Base-by-base conservation (phyloP, 2,797 vertebrate genomes). In the Kryptopterus vitreolus region DNA sequence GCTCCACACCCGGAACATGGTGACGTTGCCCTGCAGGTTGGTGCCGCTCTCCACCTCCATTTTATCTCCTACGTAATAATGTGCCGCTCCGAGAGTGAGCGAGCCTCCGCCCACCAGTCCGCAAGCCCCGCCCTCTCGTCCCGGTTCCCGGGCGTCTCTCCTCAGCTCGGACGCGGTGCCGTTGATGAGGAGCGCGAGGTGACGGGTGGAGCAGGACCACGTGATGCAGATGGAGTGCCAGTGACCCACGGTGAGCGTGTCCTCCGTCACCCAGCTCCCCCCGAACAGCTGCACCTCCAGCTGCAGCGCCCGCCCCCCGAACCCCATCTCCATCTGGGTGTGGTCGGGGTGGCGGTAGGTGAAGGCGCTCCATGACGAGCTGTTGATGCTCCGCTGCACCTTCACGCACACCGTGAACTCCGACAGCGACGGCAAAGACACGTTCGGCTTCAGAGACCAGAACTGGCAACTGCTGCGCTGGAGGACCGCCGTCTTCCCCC, bases 181-280 rank as follows among this genome's bases (percentile, higher is more conserved):
- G 3, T 94, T 80, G 0, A 95, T 12, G 12, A 93, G 93, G 0
- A 95, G 71, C 0, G 48, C 1, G 3, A 92, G 90, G 31, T 22
- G 71, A 6, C 65, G 46, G 55, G 58, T 80, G 0, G 5, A 35
- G 0, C 84, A 76, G 10, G 90, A 91, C 94, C 93, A 93, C 46
- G 88, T 92, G 78, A 94, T 70, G 46, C 94, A 95, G 53, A 94
- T 1, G 0, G 85, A 82, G 83, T 93, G 83, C 95, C 95, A 95
- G 13, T 3, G 20, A 0, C 18, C 50, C 4, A 94, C 66, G 3
- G 0, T 0, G 0, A 86, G 0, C 0, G 6, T 1, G 6, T 22
- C 0, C 0, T 85, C 61, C 0, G n/a, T 80, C 2, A 10, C 20
- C 92, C 91, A 93, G 82, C 86, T 59, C 0, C 0, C 33, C 7